A percentile compares a stretch with the other conserved stretches of the same genome.
Evolutionary conservation across 2,888 invertebrate genomes (phyloP).

Genomic region (Eurois occulta): DNA sequence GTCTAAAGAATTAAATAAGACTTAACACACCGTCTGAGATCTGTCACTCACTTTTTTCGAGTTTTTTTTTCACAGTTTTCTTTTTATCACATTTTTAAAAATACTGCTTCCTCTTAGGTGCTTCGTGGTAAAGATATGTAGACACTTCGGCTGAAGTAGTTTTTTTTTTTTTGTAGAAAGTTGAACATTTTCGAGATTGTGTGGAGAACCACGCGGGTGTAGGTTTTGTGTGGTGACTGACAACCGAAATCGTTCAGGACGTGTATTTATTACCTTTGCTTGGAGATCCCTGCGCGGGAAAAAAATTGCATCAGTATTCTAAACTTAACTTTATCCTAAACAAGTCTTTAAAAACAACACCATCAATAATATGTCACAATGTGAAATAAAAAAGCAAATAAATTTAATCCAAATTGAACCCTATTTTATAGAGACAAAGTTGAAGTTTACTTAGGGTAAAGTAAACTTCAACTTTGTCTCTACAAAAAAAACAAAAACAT

Average conservation of each 20-base stretch:
- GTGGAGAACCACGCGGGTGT: conserved; percentile 77
- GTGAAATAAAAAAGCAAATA: background rate
- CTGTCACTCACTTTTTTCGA: conserved; percentile 88
- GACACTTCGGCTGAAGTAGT: conserved; percentile 62
- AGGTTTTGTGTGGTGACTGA: conserved; percentile 78
- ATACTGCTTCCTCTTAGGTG: conserved; percentile 84
- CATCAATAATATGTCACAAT: background rate
- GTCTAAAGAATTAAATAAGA: conserved; percentile 85
- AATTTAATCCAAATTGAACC: background rate
- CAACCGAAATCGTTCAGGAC: conserved; percentile 84
- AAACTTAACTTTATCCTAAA: background rate
- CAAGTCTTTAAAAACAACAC: background rate
- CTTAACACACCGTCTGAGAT: conserved; percentile 86
- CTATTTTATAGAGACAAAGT: background rate
- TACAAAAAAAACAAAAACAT: background rate
- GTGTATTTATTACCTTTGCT: conserved; percentile 83
- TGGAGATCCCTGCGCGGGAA: conserved; percentile 79
- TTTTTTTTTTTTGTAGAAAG: conserved; percentile 54
- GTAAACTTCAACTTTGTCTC: no score
- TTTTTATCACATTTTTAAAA: conserved; percentile 87
- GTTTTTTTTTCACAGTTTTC: conserved; percentile 85
- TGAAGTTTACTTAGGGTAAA: background rate
- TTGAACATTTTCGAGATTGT: conserved; percentile 71
- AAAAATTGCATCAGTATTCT: conserved; percentile 38
- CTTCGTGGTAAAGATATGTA: conserved; percentile 74